phyloP scores from a whole-genome alignment of 2,797 vertebrate species.

The Sebastolobus alascanus region DNA sequence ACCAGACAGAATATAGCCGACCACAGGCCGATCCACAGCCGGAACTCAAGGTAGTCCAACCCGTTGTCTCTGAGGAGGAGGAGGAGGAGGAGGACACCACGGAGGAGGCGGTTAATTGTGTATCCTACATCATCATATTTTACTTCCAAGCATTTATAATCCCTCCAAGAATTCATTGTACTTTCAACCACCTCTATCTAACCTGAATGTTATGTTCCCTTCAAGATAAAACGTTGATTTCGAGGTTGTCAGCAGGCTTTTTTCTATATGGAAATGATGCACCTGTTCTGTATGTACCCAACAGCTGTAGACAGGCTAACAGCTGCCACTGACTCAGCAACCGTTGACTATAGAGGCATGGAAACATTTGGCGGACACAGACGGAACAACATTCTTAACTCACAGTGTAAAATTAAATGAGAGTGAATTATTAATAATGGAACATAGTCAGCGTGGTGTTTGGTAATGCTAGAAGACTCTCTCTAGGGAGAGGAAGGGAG shows the following conservation, averaged over 20 bases:
- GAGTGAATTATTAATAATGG: conserved; percentile 85
- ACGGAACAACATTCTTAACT: conserved; percentile 52
- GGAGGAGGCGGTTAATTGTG: not conserved
- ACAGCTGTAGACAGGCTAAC: conserved; percentile 17
- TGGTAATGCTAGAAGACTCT: conserved; percentile 71
- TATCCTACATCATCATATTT: not conserved
- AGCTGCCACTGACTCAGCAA: conserved; percentile 35
- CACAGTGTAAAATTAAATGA: conserved; percentile 75
- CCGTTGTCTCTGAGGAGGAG: conserved; percentile 88
- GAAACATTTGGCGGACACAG: conserved; percentile 51
- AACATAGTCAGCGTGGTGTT: conserved; percentile 70
- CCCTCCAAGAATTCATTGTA: not conserved
- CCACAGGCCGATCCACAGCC: conserved; percentile 99
- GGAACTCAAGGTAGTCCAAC: conserved; percentile 97
- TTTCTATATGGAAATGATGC: not conserved
- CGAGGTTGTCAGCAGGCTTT: not conserved
- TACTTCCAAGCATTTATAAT: not conserved
- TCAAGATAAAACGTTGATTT: not conserved
- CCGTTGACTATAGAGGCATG: not conserved
- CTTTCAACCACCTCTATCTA: not conserved
- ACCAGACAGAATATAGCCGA: conserved; percentile 92
- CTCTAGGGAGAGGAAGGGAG: conserved; percentile 3
- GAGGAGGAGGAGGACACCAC: not conserved
- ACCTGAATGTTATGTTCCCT: not conserved
- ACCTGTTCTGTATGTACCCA: not conserved